Evolutionary conservation across 2,888 invertebrate genomes (phyloP).

Genomic region (Liopterus haemorrhoidalis): DNA sequence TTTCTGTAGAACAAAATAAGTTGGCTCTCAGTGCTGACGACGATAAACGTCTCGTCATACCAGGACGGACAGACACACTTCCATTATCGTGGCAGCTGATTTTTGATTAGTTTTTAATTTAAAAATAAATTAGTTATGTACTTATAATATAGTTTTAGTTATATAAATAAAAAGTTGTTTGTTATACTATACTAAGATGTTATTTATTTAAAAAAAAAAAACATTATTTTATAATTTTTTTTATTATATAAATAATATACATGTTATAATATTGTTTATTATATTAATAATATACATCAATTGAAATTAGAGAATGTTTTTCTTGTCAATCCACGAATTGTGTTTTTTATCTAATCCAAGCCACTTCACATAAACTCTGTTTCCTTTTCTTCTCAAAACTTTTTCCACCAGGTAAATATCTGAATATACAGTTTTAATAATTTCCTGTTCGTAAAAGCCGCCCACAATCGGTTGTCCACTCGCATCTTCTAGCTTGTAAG

Average conservation of each 20-base stretch:
- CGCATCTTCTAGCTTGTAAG: conserved; percentile 36
- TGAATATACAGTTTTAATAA: conserved; percentile 30
- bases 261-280: conserved; percentile 2
- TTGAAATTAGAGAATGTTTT: conserved; percentile 19
- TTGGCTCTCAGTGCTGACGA: conserved; percentile 18
- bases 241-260: neutral
- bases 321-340: conserved; percentile 35
- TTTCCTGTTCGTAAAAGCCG: conserved; percentile 36
- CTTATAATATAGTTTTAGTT: too few species aligned
- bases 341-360: conserved; percentile 32
- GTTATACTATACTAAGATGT: too few species aligned
- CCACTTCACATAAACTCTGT: conserved; percentile 33
- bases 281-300: neutral
- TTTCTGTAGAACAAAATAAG: conserved; percentile 21
- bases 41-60: conserved; percentile 21
- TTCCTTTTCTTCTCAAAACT: conserved; percentile 29
- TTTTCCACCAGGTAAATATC: conserved; percentile 35
- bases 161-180: too few species aligned
- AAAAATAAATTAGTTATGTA: too few species aligned
- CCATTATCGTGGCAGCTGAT: neutral
- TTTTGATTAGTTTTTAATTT: neutral
- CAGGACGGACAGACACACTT: neutral
- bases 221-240: too few species aligned
- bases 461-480: conserved; percentile 31
- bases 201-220: too few species aligned